Evolutionary conservation across 2,797 vertebrate species (phyloP), one percentile per base, ranked within the genome.

Genomic region (Microctenopoma stevenorrisi): DNA sequence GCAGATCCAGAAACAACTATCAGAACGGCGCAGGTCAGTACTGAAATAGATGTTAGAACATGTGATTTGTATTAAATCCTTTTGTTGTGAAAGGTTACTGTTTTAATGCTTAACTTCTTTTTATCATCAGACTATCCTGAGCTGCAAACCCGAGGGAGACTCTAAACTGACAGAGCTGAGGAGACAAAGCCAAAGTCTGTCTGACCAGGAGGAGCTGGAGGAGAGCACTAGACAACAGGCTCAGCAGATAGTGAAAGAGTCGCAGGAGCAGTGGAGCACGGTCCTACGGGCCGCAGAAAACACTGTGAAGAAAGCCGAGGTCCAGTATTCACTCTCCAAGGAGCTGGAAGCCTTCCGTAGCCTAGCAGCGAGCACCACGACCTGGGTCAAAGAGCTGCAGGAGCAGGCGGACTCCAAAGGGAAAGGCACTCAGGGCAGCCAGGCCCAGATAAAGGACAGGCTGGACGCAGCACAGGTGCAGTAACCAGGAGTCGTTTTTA

Each of bases 11-110:
- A 94, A 0, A 68, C 94, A 82, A 88, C 78, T 42, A 89, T 93
- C 26, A 81, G 73, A 63, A 90, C 83, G 13, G 89, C 94, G 46
- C 95, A 96, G 96, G 97, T 98, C 55, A 68, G 86, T 64, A 8
- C 1, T 22, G 4, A 64, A 22, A 22, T 22, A 22, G 22, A 22
- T 22, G 22, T 22, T 22, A 22, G 2, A 22, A 22, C 22, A 22
- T 22, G 22, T 22, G 22, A 22, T 22, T 22, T 22, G 22, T 22
- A 22, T 22, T 22, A 22, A 22, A 22, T 22, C 22, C 22, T 22
- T 22, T 22, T 22, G 22, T 22, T 22, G 22, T 22, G 22, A 22
- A 22, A 22, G 22, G 22, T 22, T 22, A 18, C 18, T 22, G 22
- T 22, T 22, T 22, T 22, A 22, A 22, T 22, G 22, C 22, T 22